phyloP scores from a whole-genome alignment of 2,113 vertebrate species.

The Grantiella picta region DNA sequence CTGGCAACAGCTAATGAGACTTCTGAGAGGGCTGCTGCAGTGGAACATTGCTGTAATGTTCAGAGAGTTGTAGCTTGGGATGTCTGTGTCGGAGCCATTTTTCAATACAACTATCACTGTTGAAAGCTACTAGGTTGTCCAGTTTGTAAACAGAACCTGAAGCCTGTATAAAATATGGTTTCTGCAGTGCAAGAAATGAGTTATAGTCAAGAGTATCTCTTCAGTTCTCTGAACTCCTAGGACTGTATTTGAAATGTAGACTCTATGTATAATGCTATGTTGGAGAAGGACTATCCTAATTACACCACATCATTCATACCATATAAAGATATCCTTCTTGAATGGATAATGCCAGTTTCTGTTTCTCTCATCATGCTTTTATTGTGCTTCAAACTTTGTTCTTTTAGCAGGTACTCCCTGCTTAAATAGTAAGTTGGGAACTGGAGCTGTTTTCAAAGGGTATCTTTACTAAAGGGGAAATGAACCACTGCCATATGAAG shows the following conservation, averaged over 20 bases:
- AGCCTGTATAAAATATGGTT: background rate
- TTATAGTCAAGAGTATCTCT: background rate
- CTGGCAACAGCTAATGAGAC: background rate
- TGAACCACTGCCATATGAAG: background rate
- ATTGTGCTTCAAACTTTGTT: background rate
- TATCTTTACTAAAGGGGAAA: background rate
- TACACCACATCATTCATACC: background rate
- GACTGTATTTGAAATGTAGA: background rate
- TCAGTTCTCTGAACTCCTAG: background rate
- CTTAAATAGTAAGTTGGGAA: background rate
- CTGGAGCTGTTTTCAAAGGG: background rate
- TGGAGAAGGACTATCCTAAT: background rate
- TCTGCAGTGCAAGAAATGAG: background rate
- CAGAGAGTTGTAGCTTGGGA: background rate
- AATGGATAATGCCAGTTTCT: background rate
- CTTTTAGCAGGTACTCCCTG: background rate
- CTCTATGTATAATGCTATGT: background rate
- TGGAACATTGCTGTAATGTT: background rate
- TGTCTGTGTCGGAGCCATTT: background rate
- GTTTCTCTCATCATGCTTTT: background rate
- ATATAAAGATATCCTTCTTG: background rate
- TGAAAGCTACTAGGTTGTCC: background rate
- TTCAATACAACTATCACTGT: background rate
- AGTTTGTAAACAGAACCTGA: background rate
- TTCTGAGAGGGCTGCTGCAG: background rate